phyloP scores from a whole-genome alignment of 2,888 invertebrate genomes.

The Eristalis tenax region DNA sequence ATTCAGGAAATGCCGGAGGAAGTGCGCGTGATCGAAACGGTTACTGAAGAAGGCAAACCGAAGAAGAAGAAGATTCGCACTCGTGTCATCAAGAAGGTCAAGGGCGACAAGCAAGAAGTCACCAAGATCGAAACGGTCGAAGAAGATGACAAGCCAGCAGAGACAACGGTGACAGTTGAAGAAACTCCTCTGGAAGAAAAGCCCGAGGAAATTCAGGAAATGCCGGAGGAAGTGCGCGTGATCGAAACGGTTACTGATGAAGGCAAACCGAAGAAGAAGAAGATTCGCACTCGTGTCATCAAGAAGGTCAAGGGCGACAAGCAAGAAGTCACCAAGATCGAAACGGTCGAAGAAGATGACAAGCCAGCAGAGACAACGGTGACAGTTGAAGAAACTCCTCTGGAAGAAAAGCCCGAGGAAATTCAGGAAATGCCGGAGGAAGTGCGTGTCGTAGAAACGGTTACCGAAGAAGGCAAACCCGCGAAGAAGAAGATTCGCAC shows the following conservation, averaged over 20 bases:
- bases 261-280: slow-evolving; percentile 78
- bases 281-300: slow-evolving; percentile 71
- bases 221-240: slow-evolving; percentile 73
- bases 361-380: slow-evolving; percentile 74
- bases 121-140: slow-evolving; percentile 54
- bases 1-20: slow-evolving; percentile 40
- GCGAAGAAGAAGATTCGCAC: slow-evolving; percentile 77
- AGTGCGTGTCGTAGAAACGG: slow-evolving; percentile 76
- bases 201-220: slow-evolving; percentile 22
- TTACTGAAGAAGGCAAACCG: slow-evolving; percentile 47
- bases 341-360: slow-evolving; percentile 78
- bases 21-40: slow-evolving; percentile 23
- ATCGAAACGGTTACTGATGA: slow-evolving; percentile 80
- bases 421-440: slow-evolving; percentile 66
- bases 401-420: slow-evolving; percentile 49
- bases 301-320: slow-evolving; percentile 73
- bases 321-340: slow-evolving; percentile 79
- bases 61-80: slow-evolving; percentile 48
- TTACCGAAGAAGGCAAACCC: slow-evolving; percentile 72
- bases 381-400: slow-evolving; percentile 68
- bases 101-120: slow-evolving; percentile 53
- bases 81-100: slow-evolving; percentile 48
- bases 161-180: slow-evolving; percentile 52
- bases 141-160: slow-evolving; percentile 49
- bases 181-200: slow-evolving; percentile 43